A percentile compares a stretch with the other conserved stretches of the same genome.
Conservation (phyloP, 2,888 invertebrate genomes). For the Eugnorisma glareosa region DNA sequence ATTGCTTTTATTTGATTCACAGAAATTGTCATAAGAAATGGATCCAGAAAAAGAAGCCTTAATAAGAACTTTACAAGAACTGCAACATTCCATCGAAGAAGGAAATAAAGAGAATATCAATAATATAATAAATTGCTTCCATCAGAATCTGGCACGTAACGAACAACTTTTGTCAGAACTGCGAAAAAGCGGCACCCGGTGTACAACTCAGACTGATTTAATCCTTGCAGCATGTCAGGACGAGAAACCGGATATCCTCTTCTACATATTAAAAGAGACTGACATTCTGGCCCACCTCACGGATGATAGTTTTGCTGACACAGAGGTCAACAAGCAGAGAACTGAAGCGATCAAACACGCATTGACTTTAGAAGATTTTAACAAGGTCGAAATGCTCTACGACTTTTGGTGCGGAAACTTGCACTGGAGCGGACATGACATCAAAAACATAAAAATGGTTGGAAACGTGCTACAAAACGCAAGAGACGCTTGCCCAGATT, state of each 20-base stretch:
- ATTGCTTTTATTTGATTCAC: not conserved
- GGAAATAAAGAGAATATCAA: not conserved
- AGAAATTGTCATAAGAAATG: not conserved
- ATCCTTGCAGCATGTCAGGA: slow-evolving; percentile 49
- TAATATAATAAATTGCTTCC: not conserved
- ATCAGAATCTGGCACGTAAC: slow-evolving; percentile 4
- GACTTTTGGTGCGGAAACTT: slow-evolving; percentile 50
- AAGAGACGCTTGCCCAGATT: not conserved
- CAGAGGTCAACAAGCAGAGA: slow-evolving; percentile 20
- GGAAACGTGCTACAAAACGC: slow-evolving; percentile 4
- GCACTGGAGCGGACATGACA: slow-evolving; percentile 29
- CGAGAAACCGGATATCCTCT: slow-evolving; percentile 11
- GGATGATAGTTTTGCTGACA: not conserved
- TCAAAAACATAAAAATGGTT: slow-evolving; percentile 7
- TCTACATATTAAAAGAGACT: slow-evolving; percentile 25
- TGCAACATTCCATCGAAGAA: not conserved
- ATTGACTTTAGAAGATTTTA: slow-evolving; percentile 14
- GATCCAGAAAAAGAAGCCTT: not conserved
- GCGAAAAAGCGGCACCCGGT: not conserved
- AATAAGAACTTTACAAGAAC: not conserved
- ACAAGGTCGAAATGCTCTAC: slow-evolving; percentile 49
- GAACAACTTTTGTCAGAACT: slow-evolving; percentile 6
- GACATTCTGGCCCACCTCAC: slow-evolving; percentile 32
- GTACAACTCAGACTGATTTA: slow-evolving; percentile 37
- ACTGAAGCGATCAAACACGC: slow-evolving; percentile 31